These are phyloP conservation scores for Andrena haemorrhoa DNA, from an alignment of 2,888 invertebrate species.

Conservation along the genomic window DNA sequence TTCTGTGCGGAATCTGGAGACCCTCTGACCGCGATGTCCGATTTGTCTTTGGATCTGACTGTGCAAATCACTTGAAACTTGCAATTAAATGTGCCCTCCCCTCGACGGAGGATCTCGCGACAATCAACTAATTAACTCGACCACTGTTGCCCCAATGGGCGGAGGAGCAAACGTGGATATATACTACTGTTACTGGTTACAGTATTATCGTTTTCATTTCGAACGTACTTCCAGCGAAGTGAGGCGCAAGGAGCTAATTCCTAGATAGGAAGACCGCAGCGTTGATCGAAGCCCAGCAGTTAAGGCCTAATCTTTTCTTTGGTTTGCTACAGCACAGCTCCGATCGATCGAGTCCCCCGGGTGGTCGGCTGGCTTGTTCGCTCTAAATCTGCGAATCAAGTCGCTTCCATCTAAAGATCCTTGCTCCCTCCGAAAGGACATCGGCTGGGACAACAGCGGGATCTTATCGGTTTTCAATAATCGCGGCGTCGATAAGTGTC, in stretches of 20 bases:
- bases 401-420: not conserved
- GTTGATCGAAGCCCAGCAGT: too few relatives aligned
- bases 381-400: not conserved
- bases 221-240: too few relatives aligned
- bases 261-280: too few relatives aligned
- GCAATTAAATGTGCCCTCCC: slow-evolving; percentile 32
- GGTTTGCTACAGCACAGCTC: too few relatives aligned
- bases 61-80: not conserved
- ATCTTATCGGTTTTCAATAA: slow-evolving; percentile 13
- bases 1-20: slow-evolving; percentile 5
- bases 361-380: not conserved
- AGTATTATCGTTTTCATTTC: too few relatives aligned
- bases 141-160: not conserved
- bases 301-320: too few relatives aligned
- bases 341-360: not conserved
- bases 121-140: not conserved
- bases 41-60: slow-evolving; percentile 7
- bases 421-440: not conserved
- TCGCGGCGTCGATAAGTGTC: not conserved
- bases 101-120: not conserved
- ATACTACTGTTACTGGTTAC: not conserved
- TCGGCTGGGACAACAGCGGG: not conserved
- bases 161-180: not conserved
- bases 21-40: not conserved
- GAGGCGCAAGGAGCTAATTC: too few relatives aligned